These are phyloP conservation scores for Cyclura pinguis DNA, from an alignment of 2,797 vertebrate genomes.

Conservation along the genomic window DNA sequence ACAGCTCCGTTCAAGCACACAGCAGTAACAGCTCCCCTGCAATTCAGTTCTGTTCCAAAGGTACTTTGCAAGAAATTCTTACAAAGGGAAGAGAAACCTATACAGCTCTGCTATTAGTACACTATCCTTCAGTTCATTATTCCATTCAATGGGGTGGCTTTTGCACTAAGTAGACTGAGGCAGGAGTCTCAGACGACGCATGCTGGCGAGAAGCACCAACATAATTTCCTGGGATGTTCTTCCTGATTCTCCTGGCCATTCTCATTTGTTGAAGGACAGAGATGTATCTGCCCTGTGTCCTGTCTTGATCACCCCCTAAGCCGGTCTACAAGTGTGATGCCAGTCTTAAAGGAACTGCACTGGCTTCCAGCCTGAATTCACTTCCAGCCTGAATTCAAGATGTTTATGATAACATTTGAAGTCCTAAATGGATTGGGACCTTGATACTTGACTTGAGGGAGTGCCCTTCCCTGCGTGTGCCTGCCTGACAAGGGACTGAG, in stretches of 20 bases:
- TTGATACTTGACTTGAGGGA: too few relatives aligned
- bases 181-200: neutral
- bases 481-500: too few relatives aligned
- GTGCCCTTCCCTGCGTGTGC: too few relatives aligned
- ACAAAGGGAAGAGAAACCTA: neutral
- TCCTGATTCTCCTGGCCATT: neutral
- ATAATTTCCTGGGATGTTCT: neutral
- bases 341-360: too few relatives aligned
- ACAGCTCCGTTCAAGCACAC: neutral
- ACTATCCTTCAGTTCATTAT: neutral
- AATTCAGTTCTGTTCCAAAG: neutral
- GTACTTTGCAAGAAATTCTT: neutral
- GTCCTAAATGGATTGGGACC: too few relatives aligned
- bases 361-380: too few relatives aligned
- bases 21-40: neutral
- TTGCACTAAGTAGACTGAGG: neutral
- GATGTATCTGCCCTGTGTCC: neutral
- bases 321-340: neutral
- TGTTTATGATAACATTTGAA: too few relatives aligned
- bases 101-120: too few relatives aligned
- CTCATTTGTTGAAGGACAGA: neutral
- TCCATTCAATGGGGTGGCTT: neutral
- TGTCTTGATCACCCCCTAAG: neutral
- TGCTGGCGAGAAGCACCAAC: too few relatives aligned
- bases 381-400: too few relatives aligned